Conservation (phyloP, 1,140 invertebrate species). For the Drosophila willistoni region DNA sequence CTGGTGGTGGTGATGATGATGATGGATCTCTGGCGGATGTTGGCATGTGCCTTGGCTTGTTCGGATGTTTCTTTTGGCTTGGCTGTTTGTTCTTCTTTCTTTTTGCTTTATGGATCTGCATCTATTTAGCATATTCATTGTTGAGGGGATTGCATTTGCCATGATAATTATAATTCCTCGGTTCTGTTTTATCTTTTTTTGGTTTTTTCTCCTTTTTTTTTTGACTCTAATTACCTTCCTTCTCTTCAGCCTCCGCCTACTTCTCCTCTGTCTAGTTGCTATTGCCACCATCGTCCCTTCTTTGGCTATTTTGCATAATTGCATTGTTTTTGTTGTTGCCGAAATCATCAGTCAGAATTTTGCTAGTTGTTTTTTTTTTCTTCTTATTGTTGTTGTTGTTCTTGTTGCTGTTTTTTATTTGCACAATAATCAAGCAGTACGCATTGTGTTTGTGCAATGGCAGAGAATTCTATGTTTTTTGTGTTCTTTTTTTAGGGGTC, state of each 20-base stretch:
- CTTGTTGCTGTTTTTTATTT: conserved; percentile 9
- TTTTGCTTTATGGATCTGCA: neutral
- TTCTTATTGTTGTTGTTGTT: neutral
- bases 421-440: conserved; percentile 3
- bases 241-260: neutral
- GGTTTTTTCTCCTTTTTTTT: neutral
- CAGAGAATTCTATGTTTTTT: neutral
- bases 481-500: neutral
- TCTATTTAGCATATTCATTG: conserved; percentile 10
- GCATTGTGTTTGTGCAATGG: conserved; percentile 10
- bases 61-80: neutral
- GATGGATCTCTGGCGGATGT: conserved; percentile 8
- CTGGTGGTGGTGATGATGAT: neutral
- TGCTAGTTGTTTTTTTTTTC: neutral
- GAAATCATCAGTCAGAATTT: conserved; percentile 13
- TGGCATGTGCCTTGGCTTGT: conserved; percentile 3
- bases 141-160: conserved; percentile 4
- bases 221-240: conserved; percentile 1
- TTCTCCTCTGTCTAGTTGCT: neutral
- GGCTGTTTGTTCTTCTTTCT: neutral
- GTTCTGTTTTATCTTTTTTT: conserved; percentile 1
- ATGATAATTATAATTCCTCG: conserved; percentile 9
- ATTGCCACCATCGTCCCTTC: too few species aligned
- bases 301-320: conserved; percentile 2
- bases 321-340: conserved; percentile 11